These are phyloP conservation scores for Diglossa cyanea DNA, from an alignment of 2,797 vertebrate genomes.

Conservation along the genomic window DNA sequence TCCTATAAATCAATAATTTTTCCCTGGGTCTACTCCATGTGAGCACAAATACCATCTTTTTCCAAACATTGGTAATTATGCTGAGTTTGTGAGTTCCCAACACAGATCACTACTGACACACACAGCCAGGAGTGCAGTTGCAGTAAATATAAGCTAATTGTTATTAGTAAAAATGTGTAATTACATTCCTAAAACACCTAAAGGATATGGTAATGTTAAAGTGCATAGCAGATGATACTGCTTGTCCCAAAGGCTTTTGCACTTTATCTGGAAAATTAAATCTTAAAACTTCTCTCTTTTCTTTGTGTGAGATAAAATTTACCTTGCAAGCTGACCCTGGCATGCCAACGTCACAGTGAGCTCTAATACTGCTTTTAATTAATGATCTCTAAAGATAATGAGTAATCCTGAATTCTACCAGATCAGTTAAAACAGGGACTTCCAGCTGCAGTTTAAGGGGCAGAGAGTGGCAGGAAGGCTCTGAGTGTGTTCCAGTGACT, in stretches of 20 bases:
- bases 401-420: background rate
- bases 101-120: background rate
- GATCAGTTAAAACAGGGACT: background rate
- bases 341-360: accelerated
- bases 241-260: background rate
- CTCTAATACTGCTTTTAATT: slow-evolving; percentile 1
- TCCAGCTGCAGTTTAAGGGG: background rate
- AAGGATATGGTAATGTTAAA: background rate
- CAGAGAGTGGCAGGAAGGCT: background rate
- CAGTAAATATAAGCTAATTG: background rate
- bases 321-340: background rate
- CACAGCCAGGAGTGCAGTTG: background rate
- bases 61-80: background rate
- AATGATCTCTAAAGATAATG: background rate
- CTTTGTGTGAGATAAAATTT: background rate
- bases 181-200: background rate
- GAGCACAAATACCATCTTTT: background rate
- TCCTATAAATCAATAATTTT: background rate
- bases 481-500: accelerated
- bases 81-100: background rate
- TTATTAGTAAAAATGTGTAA: background rate
- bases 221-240: background rate
- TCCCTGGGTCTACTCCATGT: background rate
- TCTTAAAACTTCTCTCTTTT: background rate
- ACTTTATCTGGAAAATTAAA: background rate